These are phyloP conservation scores for Philopotamus ludificatus DNA, from an alignment of 1,140 invertebrate genomes.

Conservation along the genomic window DNA sequence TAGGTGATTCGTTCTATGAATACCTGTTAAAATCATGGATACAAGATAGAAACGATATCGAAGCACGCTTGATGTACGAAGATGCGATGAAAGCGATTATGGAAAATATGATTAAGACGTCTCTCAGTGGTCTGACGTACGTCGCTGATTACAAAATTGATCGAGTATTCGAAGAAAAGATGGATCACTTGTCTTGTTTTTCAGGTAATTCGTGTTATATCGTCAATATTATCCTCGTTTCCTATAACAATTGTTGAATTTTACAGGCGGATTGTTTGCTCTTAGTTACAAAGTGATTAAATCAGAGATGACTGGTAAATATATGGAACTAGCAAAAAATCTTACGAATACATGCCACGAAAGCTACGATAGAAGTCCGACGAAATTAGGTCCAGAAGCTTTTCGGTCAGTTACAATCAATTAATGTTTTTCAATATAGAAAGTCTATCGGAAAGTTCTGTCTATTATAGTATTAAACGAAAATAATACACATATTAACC, in stretches of 20 bases:
- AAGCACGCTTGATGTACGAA: constrained; percentile 91
- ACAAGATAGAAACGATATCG: constrained; percentile 66
- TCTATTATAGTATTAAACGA: too few species aligned
- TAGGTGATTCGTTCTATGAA: constrained; percentile 99
- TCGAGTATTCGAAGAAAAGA: constrained; percentile 87
- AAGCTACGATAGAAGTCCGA: constrained; percentile 85
- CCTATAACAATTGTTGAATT: background rate
- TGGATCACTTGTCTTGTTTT: constrained; percentile 98
- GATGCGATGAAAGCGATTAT: constrained; percentile 81
- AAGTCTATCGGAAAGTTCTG: too few species aligned
- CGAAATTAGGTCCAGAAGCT: constrained; percentile 89
- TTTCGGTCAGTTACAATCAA: constrained; percentile 71
- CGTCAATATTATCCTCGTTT: background rate
- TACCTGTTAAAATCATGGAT: constrained; percentile 97
- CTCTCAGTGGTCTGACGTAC: constrained; percentile 81
- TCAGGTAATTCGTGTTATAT: constrained; percentile 63
- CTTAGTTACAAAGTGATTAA: constrained; percentile 79
- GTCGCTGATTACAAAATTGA: constrained; percentile 94
- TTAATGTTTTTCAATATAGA: too few species aligned
- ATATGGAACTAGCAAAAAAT: constrained; percentile 86
- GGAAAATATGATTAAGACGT: constrained; percentile 79
- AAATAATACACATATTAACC: too few species aligned
- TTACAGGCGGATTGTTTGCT: constrained; percentile 87
- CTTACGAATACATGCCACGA: constrained; percentile 97
- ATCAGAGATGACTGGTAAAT: constrained; percentile 71